Evolutionary conservation across 2,113 vertebrate genomes (phyloP).

Genomic region (Caretta caretta): DNA sequence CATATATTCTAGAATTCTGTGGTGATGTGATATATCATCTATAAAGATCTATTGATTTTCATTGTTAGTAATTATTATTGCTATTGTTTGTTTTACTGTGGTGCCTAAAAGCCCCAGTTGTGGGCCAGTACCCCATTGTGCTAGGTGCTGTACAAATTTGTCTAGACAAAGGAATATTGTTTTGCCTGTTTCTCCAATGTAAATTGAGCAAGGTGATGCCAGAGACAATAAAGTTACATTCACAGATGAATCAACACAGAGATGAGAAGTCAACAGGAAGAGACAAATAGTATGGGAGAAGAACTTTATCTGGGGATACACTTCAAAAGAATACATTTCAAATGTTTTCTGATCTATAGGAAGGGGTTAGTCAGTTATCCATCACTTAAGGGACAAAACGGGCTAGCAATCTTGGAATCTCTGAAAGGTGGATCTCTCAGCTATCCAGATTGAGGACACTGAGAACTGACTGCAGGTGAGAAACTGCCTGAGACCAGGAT

Average conservation of each 20-base stretch:
- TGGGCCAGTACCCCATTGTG: background rate
- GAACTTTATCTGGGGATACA: background rate
- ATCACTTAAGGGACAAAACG: background rate
- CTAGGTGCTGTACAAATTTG: background rate
- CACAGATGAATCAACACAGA: background rate
- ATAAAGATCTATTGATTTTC: background rate
- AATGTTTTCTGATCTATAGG: background rate
- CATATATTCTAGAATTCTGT: background rate
- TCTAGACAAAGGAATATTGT: background rate
- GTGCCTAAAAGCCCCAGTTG: no score
- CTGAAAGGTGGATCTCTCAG: background rate
- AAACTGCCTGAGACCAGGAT: background rate
- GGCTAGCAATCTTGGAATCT: background rate
- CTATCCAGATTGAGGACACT: background rate
- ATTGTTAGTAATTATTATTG: background rate
- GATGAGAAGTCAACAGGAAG: background rate
- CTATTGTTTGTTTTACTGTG: accelerated
- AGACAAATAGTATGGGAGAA: background rate
- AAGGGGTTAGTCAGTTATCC: background rate
- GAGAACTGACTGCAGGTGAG: background rate
- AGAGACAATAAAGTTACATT: background rate
- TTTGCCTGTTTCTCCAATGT: background rate
- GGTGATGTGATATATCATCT: background rate
- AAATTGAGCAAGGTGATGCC: background rate
- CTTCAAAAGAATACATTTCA: background rate